A percentile compares a stretch with the other conserved stretches of the same genome.
Evolutionary conservation across 2,113 vertebrate species (phyloP).

Genomic region (Neogobius melanostomus): DNA sequence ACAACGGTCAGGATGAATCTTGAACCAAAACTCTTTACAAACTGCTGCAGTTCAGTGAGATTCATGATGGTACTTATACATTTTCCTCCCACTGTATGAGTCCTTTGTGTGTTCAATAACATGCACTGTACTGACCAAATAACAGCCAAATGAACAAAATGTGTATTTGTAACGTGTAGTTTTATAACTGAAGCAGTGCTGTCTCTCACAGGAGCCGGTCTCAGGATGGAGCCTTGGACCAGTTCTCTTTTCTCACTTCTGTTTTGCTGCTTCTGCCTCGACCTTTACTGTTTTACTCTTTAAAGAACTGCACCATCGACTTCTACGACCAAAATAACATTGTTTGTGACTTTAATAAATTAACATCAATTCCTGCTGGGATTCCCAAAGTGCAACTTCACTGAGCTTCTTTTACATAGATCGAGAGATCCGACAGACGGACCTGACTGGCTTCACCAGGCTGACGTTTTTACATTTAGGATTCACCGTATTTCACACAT

Average conservation of each 20-base stretch:
- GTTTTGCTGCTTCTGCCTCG: constrained; percentile 16
- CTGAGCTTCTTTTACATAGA: accelerated
- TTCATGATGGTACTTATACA: too few species aligned
- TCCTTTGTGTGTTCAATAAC: too few species aligned
- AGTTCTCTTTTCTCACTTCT: not conserved
- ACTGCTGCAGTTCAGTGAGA: too few species aligned
- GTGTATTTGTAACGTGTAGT: not conserved
- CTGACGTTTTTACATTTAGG: not conserved
- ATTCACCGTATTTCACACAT: not conserved
- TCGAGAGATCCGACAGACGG: not conserved
- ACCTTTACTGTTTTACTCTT: constrained; percentile 12
- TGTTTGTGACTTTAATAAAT: not conserved
- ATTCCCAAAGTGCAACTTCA: constrained; percentile 5
- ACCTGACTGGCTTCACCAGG: constrained; percentile 17
- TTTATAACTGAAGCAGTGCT: not conserved
- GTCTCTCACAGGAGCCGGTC: not conserved
- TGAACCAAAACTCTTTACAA: too few species aligned
- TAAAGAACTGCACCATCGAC: constrained; percentile 17
- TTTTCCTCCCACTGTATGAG: too few species aligned
- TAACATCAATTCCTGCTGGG: constrained; percentile 15
- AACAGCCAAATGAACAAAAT: too few species aligned
- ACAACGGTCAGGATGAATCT: too few species aligned
- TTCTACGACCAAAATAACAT: not conserved
- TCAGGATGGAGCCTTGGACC: not conserved
- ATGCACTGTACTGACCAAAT: too few species aligned